Percentiles rank a stretch among this genome's conserved stretches.
Conservation (phyloP, 2,888 invertebrate genomes). For the Tipula unca region DNA sequence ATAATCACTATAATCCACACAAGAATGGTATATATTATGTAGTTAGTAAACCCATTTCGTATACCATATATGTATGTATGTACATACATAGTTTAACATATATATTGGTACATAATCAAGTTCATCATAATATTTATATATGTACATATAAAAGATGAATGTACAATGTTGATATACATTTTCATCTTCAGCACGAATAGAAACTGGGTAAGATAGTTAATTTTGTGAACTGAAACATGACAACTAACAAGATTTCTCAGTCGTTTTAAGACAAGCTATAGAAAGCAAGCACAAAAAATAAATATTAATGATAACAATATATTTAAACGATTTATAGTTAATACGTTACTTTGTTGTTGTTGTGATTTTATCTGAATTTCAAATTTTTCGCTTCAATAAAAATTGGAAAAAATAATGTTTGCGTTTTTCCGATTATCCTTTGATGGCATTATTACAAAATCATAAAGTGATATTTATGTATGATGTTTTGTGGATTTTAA, state of each 20-base stretch:
- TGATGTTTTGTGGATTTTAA: background rate
- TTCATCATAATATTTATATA: background rate
- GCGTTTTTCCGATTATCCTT: background rate
- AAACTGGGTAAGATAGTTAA: background rate
- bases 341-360: background rate
- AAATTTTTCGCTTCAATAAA: background rate
- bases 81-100: background rate
- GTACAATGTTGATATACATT: no score
- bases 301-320: background rate
- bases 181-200: background rate
- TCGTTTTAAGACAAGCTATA: background rate
- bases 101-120: background rate
- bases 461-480: background rate
- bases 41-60: background rate
- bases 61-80: background rate
- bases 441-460: background rate
- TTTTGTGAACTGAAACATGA: slow-evolving; percentile 8
- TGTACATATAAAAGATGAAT: no score
- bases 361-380: background rate
- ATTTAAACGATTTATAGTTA: slow-evolving; percentile 1
- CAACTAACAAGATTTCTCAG: background rate
- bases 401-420: background rate
- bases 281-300: background rate
- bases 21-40: background rate
- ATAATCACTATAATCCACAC: background rate